phyloP scores from a whole-genome alignment of 2,888 invertebrate genomes.

The Pseudococcus jackbeardsleyi region DNA sequence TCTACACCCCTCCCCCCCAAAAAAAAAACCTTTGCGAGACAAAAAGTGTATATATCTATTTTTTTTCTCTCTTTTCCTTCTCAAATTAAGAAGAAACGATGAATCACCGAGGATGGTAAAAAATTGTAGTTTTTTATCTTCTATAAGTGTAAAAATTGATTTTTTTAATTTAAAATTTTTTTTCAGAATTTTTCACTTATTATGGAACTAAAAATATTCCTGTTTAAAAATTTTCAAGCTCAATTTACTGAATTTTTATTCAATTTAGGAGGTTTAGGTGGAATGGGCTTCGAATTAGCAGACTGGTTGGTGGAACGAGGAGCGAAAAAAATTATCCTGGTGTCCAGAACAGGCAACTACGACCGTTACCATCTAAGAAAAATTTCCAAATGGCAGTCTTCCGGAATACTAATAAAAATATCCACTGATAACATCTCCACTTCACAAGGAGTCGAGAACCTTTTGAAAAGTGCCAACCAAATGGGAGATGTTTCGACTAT shows the following conservation, averaged over 20 bases:
- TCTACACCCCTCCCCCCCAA: no score
- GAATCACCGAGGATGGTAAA: no score
- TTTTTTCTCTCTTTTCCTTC: no score
- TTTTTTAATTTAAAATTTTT: no score
- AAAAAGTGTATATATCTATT: no score
- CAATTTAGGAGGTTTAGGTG: conserved; percentile 66
- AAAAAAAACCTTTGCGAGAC: no score
- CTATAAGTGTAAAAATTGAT: no score
- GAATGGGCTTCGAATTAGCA: conserved; percentile 66
- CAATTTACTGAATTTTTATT: background rate
- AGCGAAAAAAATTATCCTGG: conserved; percentile 65
- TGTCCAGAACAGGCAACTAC: conserved; percentile 66
- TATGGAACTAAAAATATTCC: no score
- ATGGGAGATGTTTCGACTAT: conserved; percentile 64
- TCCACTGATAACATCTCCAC: conserved; percentile 65
- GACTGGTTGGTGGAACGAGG: conserved; percentile 65
- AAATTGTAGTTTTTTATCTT: no score
- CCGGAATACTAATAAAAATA: conserved; percentile 60
- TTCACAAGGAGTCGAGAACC: conserved; percentile 59
- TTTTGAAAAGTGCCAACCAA: conserved; percentile 67
- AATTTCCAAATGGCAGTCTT: conserved; percentile 61
- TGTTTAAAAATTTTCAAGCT: no score
- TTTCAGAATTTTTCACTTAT: no score
- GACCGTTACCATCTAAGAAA: conserved; percentile 65
- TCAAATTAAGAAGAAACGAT: no score